Base-by-base conservation (phyloP, 2,888 invertebrate genomes). In the Melanostoma mellinum region DNA sequence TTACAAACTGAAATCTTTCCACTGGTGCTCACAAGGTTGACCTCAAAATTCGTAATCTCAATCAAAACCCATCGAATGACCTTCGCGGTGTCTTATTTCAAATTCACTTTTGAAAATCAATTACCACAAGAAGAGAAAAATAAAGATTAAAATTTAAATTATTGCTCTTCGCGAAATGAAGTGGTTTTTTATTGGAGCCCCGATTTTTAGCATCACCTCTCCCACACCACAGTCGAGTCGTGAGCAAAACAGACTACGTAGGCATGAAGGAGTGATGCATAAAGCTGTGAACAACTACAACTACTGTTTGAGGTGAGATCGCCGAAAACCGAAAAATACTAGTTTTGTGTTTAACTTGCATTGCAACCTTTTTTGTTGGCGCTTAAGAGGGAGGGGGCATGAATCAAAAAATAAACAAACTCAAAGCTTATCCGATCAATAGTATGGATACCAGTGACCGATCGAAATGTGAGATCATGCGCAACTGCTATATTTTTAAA, bases 391-490 rank as follows among this genome's bases (percentile, higher is more conserved):
- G 38, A 20, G 20, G 20, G 20, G 20, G 20, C 20, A 20, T 20
- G 20, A 20, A 20, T 20, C 20, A 30, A 56, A 33, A 46, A 48
- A 48, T 20, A 20, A 20, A 20, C 20, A 63, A 61, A 35, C 8
- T 36, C 8, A 0, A 48, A 30, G 8, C n/a, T 36, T 53, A 36
- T 2, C 42, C 52, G 42, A 52, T 52, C 61, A 52, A 44, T 53
- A 38, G 20, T 20, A 20, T 20, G 20, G 20, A 20, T 20, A 20
- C 20, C 46, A 42, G 61, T 40, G 76, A 76, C 69, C 76, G 53
- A 20, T 20, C 20, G 20, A 20, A 6, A 48, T 76, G 69, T 76
- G 76, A 76, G 68, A 76, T 76, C 76, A 76, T 69, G 76, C 68
- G 20, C 20, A 20, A 55, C 60, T 44, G 61, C 44, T n/a, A 35